Base-by-base conservation (phyloP, 2,113 vertebrate genomes). In the Dissostichus mawsoni region DNA sequence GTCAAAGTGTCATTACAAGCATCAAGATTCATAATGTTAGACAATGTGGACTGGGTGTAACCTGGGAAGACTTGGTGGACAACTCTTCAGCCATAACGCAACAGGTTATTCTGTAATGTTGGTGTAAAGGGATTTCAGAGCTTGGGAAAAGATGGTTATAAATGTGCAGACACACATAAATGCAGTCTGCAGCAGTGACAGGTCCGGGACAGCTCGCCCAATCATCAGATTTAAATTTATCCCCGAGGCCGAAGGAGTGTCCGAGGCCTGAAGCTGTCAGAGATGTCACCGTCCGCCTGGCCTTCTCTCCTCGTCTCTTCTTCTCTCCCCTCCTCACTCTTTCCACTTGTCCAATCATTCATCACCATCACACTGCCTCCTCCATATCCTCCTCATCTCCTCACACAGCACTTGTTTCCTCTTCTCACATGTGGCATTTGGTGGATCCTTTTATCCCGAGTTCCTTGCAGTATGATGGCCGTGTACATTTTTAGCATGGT, bases 171-270 rank as follows among this genome's bases (percentile, higher is more conserved):
- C 74, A 44, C 55, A 74, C 44, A 80, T 50, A 69, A 74, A 85
- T 61, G 67, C 2, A 12, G 63, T 16, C 25, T 9, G 12, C 25
- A 65, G 63, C 17, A 58, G 59, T 47, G 78, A 73, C 78, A 55
- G 44, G 48, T 56, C 63, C 9, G 5, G n/a, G 18, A 56, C 61
- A 58, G 57, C 44, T n/a, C 63, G 6, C 14, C 81, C 80, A 66
- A 45, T 69, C 75, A 66, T 77, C 78, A 62, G 52, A 74, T 85
- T 88, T 87, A 87, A 91, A 92, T 87, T 73, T 87, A 76, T 58
- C 87, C 52, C 64, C 8, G 53, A 16, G 59, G 64, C 25, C 29
- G 79, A 72, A 74, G 80, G 78, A 66, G 75, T 14, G 53, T 80
- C 85, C 47, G 10, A 69, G 29, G 85, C 56, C 78, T 52, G 78